phyloP scores from a whole-genome alignment of 1,140 invertebrate genomes.

The Heliconius eleuchia region DNA sequence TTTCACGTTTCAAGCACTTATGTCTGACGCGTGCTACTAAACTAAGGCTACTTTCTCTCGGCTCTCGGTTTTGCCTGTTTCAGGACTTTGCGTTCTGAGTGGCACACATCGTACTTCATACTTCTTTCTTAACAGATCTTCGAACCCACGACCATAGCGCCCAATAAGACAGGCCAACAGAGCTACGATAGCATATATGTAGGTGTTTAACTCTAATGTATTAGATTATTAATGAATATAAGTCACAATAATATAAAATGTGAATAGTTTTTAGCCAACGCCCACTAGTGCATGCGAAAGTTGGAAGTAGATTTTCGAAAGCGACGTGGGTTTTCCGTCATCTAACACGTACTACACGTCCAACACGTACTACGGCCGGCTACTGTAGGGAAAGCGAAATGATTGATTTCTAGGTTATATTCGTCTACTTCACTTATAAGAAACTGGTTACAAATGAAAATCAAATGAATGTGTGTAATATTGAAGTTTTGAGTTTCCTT shows the following conservation, averaged over 20 bases:
- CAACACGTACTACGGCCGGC: slow-evolving; percentile 7
- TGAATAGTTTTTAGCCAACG: neutral
- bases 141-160: too few species aligned
- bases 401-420: slow-evolving; percentile 2
- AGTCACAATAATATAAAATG: neutral
- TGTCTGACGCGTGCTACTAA: too few species aligned
- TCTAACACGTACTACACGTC: slow-evolving; percentile 6
- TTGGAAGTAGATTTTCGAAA: neutral
- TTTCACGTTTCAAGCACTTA: too few species aligned
- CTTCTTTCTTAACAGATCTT: neutral
- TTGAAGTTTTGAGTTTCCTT: too few species aligned
- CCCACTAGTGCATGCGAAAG: neutral
- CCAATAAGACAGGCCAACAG: too few species aligned
- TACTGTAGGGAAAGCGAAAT: slow-evolving; percentile 2
- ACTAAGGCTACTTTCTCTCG: too few species aligned
- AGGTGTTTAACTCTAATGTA: too few species aligned
- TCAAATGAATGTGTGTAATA: neutral
- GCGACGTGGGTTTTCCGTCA: neutral
- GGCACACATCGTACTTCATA: neutral
- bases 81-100: too few species aligned
- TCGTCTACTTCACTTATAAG: neutral
- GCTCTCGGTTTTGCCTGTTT: too few species aligned
- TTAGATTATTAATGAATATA: neutral
- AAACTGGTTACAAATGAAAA: neutral
- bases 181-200: too few species aligned